Base-by-base conservation (phyloP, 2,888 invertebrate genomes). In the Erpobdella octoculata region DNA sequence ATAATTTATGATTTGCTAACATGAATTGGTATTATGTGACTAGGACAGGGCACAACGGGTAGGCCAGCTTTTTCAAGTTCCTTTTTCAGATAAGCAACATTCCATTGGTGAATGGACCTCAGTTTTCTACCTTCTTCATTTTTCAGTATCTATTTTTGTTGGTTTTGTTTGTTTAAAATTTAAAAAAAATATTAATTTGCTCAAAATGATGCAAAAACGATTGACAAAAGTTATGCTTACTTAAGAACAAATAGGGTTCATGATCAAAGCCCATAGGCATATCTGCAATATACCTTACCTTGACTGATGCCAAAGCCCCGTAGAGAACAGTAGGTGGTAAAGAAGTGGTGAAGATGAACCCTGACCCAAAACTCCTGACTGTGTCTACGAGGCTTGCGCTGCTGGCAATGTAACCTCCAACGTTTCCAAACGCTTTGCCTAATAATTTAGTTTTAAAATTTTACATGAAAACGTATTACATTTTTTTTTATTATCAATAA, bases 291-390 rank as follows among this genome's bases (percentile, higher is more conserved):
- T 25, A 25, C 5, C 15, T 12, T 76, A 84, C 84, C 78, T 78
- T 87, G 58, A 96, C 87, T 2, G 96, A 89, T 70, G 90, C 89
- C 67, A 90, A 81, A 5, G 93, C 90, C 9, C 95, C 96, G 48
- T 91, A 89, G 59, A 96, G 85, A 6, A 93, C 91, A 0, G 94
- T 91, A 3, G 96, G 95, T 4, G 96, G 96, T 75, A 96, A 85
- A 6, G 94, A 93, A 2, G 96, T 97, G 0, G 96, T 97, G 83
- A 96, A 97, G 79, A 97, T 97, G 81, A 97, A 97, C 0, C 96
- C 96, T 21, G 95, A 90, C 0, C 94, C 96, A 80, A 95, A 91
- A 59, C 93, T 94, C 76, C 96, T 86, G 72, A 96, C 87, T 86
- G 92, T 91, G 81, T 97, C 96, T 38, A 96, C 87, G 71, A 95